Base-by-base conservation (phyloP, 2,888 invertebrate species). In the Drosophila austrosaltans region DNA sequence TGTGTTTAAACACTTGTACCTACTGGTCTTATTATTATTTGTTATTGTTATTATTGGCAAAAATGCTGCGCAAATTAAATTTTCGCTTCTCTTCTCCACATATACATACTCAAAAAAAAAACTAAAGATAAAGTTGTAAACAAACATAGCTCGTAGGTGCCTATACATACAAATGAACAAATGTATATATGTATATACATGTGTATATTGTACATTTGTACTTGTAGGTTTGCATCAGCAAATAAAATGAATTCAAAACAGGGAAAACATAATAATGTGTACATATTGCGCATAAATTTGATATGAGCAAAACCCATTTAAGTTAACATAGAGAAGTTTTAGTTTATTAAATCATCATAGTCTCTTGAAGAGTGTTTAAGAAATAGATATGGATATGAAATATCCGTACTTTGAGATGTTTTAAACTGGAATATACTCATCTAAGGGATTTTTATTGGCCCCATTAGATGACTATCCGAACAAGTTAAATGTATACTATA, bases 41-140 rank as follows among this genome's bases (percentile, higher is more conserved):
- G 32, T 71, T 66, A 61, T 66, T 63, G 65, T 64, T 70, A 69
- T 53, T 40, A 66, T 73, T 73, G 69, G 25, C 63, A 66, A 79
- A 48, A 68, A 71, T 69, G 62, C 80, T 80, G 80, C 77, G 80
- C 69, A 82, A 77, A 79, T 79, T 62, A 57, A 60, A 59, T 63
- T 57, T 32, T 20, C 5, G 16, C 20, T 22, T 25, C 28, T 53
- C 40, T 48, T 48, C 48, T 48, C 48, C 48, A 25, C 48, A 48
- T 25, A 10, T 25, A 10, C 10, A 12, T 10, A 25, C 48, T 48
- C 48, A 30, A 16, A 16, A 48, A 30, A 48, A 25, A 44, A 48
- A 48, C 48, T 48, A 48, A 48, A 48, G 48, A 48, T 48, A 48
- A 48, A 48, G 48, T 48, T 48, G 48, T 48, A 48, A 48, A 48